These are phyloP conservation scores for Blastobasis lacticolella DNA, from an alignment of 2,888 invertebrate genomes.

Conservation along the genomic window DNA sequence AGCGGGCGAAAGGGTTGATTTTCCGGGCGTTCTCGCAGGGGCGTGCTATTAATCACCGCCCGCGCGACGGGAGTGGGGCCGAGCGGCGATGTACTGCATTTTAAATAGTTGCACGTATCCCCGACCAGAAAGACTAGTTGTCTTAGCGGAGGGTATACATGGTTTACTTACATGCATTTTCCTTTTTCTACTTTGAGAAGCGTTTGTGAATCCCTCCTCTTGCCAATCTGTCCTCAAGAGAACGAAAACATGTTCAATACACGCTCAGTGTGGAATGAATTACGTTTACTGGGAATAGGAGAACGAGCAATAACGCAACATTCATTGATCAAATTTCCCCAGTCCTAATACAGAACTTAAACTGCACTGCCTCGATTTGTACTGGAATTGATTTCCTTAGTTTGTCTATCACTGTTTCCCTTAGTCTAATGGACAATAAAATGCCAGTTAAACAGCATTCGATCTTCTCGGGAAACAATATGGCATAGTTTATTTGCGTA, in stretches of 20 bases:
- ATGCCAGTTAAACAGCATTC: not conserved
- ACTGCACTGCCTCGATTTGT: too few relatives aligned
- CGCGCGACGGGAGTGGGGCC: conserved; percentile 34
- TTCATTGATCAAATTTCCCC: too few relatives aligned
- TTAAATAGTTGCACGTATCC: conserved; percentile 9
- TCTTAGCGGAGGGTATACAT: not conserved
- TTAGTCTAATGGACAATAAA: too few relatives aligned
- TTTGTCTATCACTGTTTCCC: too few relatives aligned
- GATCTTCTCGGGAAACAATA: conserved; percentile 43
- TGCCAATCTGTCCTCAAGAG: not conserved
- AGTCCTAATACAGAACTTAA: too few relatives aligned
- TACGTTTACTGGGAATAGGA: too few relatives aligned
- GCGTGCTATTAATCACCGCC: conserved; percentile 60
- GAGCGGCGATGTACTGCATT: conserved; percentile 28
- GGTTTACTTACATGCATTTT: not conserved
- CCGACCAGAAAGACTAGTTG: too few relatives aligned
- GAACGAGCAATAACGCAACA: too few relatives aligned
- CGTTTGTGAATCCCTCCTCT: conserved; percentile 1
- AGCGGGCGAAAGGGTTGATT: conserved; percentile 68
- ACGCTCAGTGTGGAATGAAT: not conserved
- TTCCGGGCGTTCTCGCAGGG: conserved; percentile 53
- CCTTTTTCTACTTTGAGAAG: not conserved
- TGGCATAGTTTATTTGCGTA: conserved; percentile 49
- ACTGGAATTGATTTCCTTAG: too few relatives aligned
- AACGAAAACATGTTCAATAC: not conserved